Evolutionary conservation across 2,113 vertebrate genomes (phyloP), one percentile per base, ranked within the genome.

Genomic region (Dicerorhinus sumatrensis): DNA sequence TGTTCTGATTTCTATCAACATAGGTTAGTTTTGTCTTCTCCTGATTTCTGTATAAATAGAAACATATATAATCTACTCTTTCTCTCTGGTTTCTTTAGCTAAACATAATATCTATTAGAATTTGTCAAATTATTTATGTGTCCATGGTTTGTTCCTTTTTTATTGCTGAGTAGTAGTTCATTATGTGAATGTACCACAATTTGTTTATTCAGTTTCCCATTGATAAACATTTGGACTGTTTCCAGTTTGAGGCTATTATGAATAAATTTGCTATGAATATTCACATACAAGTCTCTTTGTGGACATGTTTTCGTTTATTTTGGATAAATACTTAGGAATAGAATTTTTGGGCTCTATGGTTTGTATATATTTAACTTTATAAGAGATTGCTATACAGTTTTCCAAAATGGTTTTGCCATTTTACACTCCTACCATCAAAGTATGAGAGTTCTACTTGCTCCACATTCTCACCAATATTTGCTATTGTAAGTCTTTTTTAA

Each of bases 1-100:
- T 86, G 27, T 95, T 91, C 60, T 69, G n/a, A 91, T 93, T 90
- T 82, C 23, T 93, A 63, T 70, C 54, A 48, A 18, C 21, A 29
- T 17, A 46, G 51, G 46, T 81, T 67, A 75, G 29, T 75, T 75
- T 95, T 86, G 23, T n/a, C 7, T 77, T 62, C 62, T 56, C 39
- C 75, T 72, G 6, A 63, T 69, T 93, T 90, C 54, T 69, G 27
- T 82, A 69, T n/a, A 25, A 86, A 62, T 31, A 73, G 21, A 95
- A 69, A 27, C 65, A 70, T 92, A 36, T 8, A 11, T 31, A 77
- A 73, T 27, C 4, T 54, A 3, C 5, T 42, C 23, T 62, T 83
- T 73, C 21, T 76, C 54, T 84, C 46, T 58, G 16, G 29, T 33
- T 94, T 82, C 75, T 89, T 89, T 77, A 72, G 7, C 77, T 79